Evolutionary conservation across 2,888 invertebrate genomes (phyloP).

Genomic region (Drosophila flavopinicola): DNA sequence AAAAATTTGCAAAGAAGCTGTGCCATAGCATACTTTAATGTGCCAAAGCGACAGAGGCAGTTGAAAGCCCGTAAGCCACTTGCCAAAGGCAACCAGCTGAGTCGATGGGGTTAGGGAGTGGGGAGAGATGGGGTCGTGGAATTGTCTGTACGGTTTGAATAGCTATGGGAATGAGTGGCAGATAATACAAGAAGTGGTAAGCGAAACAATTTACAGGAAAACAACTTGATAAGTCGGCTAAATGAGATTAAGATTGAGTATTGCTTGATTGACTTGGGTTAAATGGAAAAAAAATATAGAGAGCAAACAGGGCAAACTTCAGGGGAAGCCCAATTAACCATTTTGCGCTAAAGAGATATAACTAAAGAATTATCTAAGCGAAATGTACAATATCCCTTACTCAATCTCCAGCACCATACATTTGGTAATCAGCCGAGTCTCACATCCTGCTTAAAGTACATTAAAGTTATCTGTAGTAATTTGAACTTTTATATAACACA

Average conservation of each 20-base stretch:
- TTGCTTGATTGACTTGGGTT: constrained; percentile 27
- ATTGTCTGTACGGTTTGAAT: constrained; percentile 18
- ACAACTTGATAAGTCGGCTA: constrained; percentile 22
- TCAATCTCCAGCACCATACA: background rate
- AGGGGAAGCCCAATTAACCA: too few species aligned
- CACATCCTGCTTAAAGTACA: constrained; percentile 2
- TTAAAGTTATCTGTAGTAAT: constrained; percentile 18
- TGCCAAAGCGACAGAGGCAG: constrained; percentile 39
- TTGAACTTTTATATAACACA: constrained; percentile 21
- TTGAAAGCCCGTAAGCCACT: constrained; percentile 58
- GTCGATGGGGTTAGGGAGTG: constrained; percentile 6
- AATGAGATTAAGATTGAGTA: constrained; percentile 38
- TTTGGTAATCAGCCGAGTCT: background rate
- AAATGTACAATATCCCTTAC: background rate
- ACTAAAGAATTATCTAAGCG: background rate
- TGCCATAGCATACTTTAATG: constrained; percentile 35
- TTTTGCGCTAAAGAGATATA: too few species aligned
- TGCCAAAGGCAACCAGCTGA: constrained; percentile 40
- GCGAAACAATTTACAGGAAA: constrained; percentile 35
- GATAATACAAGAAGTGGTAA: constrained; percentile 27
- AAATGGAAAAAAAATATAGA: constrained; percentile 4
- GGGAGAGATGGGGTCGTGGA: constrained; percentile 16
- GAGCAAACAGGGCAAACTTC: too few species aligned
- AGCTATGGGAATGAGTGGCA: constrained; percentile 26
- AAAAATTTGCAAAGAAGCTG: constrained; percentile 29